Conservation (phyloP, 1,140 invertebrate genomes). For the Aplysia californica region DNA sequence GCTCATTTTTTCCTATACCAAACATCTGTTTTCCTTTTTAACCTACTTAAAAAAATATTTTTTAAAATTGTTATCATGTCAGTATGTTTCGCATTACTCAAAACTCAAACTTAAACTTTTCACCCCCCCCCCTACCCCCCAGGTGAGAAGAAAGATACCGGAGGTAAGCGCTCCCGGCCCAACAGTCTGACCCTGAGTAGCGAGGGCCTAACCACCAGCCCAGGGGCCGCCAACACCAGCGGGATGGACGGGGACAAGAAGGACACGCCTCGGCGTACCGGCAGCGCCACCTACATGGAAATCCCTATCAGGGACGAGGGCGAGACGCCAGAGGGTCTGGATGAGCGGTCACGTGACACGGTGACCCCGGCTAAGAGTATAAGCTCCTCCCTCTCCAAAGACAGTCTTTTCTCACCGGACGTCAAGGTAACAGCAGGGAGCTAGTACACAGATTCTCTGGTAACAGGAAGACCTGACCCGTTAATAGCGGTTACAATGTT, state of each 20-base stretch:
- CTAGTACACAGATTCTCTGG: slow-evolving; percentile 15
- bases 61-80: too few species aligned
- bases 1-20: too few species aligned
- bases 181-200: background rate
- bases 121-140: too few species aligned
- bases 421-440: slow-evolving; percentile 20
- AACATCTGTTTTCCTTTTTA: too few species aligned
- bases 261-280: slow-evolving; percentile 15
- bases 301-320: slow-evolving; percentile 32
- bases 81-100: too few species aligned
- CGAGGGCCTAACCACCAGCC: background rate
- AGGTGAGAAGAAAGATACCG: too few species aligned
- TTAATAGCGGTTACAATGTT: too few species aligned
- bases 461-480: background rate
- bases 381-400: slow-evolving; percentile 46
- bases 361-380: slow-evolving; percentile 34
- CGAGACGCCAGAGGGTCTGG: slow-evolving; percentile 9
- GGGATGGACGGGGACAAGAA: background rate
- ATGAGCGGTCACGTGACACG: slow-evolving; percentile 4
- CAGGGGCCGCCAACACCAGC: background rate
- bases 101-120: too few species aligned
- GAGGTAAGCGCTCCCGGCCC: background rate
- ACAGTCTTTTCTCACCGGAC: slow-evolving; percentile 40
- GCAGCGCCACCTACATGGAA: slow-evolving; percentile 38
- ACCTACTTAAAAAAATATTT: too few species aligned